Conservation (phyloP, 2,797 vertebrate species). For the Odontamblyopus rebecca region DNA sequence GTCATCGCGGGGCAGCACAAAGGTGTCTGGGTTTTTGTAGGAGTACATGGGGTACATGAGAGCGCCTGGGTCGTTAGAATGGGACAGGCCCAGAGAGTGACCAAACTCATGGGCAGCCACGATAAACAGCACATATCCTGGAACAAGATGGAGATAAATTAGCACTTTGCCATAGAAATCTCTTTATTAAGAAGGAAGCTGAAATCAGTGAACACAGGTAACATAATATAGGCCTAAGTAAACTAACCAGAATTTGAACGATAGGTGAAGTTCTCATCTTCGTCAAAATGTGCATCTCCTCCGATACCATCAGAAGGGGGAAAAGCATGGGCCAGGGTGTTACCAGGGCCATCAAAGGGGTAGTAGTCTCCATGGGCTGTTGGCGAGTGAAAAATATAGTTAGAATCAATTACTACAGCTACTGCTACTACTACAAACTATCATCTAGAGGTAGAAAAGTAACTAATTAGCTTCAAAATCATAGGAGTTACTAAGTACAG, state of each 20-base stretch:
- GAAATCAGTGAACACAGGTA: not conserved
- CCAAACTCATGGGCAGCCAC: constrained; percentile 81
- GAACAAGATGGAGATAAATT: constrained; percentile 5
- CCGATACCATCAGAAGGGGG: constrained; percentile 72
- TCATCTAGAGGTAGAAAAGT: no score
- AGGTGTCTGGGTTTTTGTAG: constrained; percentile 64
- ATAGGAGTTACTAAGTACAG: no score
- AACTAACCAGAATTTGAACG: constrained; percentile 53
- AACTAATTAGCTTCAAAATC: no score
- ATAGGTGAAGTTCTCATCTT: constrained; percentile 83
- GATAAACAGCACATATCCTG: constrained; percentile 73
- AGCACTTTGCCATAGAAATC: not conserved
- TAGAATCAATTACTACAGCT: not conserved
- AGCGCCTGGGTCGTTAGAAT: constrained; percentile 67
- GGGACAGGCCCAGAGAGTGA: constrained; percentile 74
- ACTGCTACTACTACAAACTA: no score
- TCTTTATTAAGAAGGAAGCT: not conserved
- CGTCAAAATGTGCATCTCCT: constrained; percentile 91
- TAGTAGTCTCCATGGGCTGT: constrained; percentile 82
- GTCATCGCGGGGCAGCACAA: constrained; percentile 66
- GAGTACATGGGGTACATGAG: constrained; percentile 74
- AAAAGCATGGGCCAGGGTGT: constrained; percentile 84
- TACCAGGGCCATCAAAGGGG: constrained; percentile 83
- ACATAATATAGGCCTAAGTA: not conserved
- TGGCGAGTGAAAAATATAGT: constrained; percentile 5